Evolutionary conservation across 1,140 invertebrate genomes (phyloP).

Genomic region (Lepidotrigona ventralis): DNA sequence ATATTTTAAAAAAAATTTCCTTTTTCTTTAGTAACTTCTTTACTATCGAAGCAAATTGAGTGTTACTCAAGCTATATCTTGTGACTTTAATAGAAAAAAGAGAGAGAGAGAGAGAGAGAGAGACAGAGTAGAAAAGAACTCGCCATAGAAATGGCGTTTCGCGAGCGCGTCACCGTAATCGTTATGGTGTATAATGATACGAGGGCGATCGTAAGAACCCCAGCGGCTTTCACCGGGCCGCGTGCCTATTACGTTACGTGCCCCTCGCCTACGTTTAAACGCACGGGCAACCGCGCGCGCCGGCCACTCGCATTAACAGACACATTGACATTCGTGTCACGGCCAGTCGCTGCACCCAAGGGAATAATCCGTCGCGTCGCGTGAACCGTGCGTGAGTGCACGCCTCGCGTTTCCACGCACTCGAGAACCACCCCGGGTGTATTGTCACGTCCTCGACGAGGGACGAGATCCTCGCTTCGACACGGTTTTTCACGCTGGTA

Average conservation of each 20-base stretch:
- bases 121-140: not conserved
- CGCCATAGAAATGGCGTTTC: conserved; percentile 49
- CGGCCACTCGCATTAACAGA: conserved; percentile 63
- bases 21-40: too few species aligned
- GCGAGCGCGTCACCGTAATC: conserved; percentile 59
- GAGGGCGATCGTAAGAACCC: conserved; percentile 57
- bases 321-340: conserved; percentile 77
- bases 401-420: not conserved
- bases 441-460: conserved; percentile 25
- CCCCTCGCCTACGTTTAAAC: conserved; percentile 68
- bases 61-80: too few species aligned
- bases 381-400: conserved; percentile 23
- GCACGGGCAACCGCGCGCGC: conserved; percentile 54
- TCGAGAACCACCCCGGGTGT: not conserved
- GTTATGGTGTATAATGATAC: conserved; percentile 64
- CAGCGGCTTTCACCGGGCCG: conserved; percentile 71
- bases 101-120: too few species aligned
- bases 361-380: conserved; percentile 52
- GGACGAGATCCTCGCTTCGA: conserved; percentile 6
- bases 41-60: too few species aligned
- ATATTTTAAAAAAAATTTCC: too few species aligned
- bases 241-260: conserved; percentile 71
- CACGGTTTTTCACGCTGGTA: conserved; percentile 16
- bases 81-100: too few species aligned
- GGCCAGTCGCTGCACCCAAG: conserved; percentile 73